Evolutionary conservation across 2,888 invertebrate species (phyloP).

Genomic region (Alloscopus bannaensis): DNA sequence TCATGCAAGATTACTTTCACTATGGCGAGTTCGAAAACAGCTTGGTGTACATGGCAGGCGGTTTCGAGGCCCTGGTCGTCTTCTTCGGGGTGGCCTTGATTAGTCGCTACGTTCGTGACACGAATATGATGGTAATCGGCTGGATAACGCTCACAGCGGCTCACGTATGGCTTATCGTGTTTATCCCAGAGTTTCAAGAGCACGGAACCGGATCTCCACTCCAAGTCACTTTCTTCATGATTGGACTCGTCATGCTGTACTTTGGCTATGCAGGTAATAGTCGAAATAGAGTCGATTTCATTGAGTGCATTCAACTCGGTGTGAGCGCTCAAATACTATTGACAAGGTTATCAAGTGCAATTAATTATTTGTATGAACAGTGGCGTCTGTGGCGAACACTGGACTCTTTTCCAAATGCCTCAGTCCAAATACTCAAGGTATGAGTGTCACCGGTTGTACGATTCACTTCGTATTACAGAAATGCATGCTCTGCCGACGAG

Average conservation of each 20-base stretch:
- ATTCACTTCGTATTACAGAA: background rate
- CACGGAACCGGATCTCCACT: slow-evolving; percentile 28
- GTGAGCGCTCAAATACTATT: background rate
- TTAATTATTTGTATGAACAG: slow-evolving; percentile 32
- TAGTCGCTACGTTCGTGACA: slow-evolving; percentile 74
- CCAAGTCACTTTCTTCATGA: slow-evolving; percentile 66
- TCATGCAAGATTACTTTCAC: slow-evolving; percentile 75
- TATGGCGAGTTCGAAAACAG: slow-evolving; percentile 76
- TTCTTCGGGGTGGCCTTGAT: slow-evolving; percentile 75
- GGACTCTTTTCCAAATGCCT: slow-evolving; percentile 72
- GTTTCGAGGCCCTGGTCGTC: slow-evolving; percentile 75
- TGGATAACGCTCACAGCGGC: slow-evolving; percentile 73
- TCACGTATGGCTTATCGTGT: slow-evolving; percentile 74
- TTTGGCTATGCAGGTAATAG: slow-evolving; percentile 71
- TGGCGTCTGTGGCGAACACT: slow-evolving; percentile 72
- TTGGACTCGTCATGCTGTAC: slow-evolving; percentile 72
- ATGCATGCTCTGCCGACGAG: no score
- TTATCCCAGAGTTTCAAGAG: slow-evolving; percentile 63
- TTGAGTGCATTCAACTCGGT: background rate
- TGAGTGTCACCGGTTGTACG: background rate
- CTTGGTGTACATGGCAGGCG: slow-evolving; percentile 76
- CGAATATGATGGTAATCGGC: slow-evolving; percentile 75
- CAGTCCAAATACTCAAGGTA: slow-evolving; percentile 72
- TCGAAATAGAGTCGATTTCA: background rate
- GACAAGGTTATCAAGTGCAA: background rate